Evolutionary conservation across 2,797 vertebrate genomes (phyloP).

Genomic region (Okamejei kenojei): DNA sequence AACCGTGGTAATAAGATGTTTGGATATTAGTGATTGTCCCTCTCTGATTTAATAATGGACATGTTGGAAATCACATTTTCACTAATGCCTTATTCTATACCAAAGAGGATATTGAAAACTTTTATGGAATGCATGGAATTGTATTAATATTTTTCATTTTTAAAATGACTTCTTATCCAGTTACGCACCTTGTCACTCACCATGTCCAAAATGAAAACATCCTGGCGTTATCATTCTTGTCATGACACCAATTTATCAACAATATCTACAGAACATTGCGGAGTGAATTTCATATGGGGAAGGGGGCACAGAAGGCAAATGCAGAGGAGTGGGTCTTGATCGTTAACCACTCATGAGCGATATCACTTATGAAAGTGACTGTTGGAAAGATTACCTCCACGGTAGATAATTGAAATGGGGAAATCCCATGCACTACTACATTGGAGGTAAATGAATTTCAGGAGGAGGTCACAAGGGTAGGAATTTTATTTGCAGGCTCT

Average conservation of each 20-base stretch:
- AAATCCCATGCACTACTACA: neutral
- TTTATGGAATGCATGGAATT: neutral
- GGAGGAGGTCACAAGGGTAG: neutral
- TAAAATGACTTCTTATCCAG: too few relatives aligned
- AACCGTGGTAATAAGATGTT: neutral
- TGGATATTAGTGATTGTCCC: neutral
- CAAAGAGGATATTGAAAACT: neutral
- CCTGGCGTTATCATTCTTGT: too few relatives aligned
- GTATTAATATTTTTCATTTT: neutral
- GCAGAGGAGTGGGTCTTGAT: too few relatives aligned
- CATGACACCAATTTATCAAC: too few relatives aligned
- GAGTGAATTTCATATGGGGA: neutral
- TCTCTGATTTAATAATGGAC: neutral
- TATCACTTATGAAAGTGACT: neutral
- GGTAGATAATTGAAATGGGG: neutral
- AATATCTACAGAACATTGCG: too few relatives aligned
- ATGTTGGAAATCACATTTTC: neutral
- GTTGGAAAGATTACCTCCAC: neutral
- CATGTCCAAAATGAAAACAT: too few relatives aligned
- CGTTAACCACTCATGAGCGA: too few relatives aligned
- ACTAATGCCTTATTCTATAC: neutral
- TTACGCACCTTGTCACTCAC: too few relatives aligned
- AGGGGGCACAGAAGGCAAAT: too few relatives aligned
- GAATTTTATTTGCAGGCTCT: too few relatives aligned
- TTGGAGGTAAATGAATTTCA: neutral